Evolutionary conservation across 2,113 vertebrate species (phyloP).

Genomic region (Calyptommatus sinebrachiatus): DNA sequence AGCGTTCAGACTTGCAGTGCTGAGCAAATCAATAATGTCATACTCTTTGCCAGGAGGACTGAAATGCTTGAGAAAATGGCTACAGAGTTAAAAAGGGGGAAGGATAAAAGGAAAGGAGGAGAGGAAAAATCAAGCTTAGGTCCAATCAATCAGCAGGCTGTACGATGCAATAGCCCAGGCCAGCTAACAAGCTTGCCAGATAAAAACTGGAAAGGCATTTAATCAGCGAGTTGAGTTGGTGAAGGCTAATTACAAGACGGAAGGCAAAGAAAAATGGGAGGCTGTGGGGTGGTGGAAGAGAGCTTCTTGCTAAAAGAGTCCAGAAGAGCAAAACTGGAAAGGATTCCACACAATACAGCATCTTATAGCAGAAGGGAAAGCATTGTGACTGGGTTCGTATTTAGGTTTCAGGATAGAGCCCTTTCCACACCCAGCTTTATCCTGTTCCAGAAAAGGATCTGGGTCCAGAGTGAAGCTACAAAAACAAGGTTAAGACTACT

Average conservation of each 20-base stretch:
- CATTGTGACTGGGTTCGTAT: too few relatives aligned
- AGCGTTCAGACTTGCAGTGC: conserved; percentile 60
- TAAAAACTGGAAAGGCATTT: conserved; percentile 66
- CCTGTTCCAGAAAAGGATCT: too few relatives aligned
- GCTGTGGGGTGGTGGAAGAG: not conserved
- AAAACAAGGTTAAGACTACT: too few relatives aligned
- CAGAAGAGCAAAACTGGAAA: not conserved
- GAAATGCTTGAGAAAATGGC: conserved; percentile 70
- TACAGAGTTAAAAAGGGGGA: conserved; percentile 50
- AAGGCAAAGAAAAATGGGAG: not conserved
- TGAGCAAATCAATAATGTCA: conserved; percentile 74
- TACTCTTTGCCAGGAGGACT: conserved; percentile 66
- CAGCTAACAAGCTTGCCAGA: conserved; percentile 59
- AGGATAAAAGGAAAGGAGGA: not conserved
- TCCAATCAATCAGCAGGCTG: conserved; percentile 56
- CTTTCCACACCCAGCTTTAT: too few relatives aligned
- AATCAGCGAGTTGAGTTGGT: conserved; percentile 61
- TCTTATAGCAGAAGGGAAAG: not conserved
- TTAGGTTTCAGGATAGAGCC: too few relatives aligned
- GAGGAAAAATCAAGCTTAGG: conserved; percentile 35
- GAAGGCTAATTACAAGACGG: conserved; percentile 44
- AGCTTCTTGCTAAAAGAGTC: not conserved
- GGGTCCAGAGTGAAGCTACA: too few relatives aligned
- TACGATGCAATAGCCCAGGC: conserved; percentile 48
- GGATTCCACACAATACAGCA: too few relatives aligned